These are phyloP conservation scores for Drosophila suzukii DNA, from an alignment of 1,140 invertebrate species.

Conservation along the genomic window DNA sequence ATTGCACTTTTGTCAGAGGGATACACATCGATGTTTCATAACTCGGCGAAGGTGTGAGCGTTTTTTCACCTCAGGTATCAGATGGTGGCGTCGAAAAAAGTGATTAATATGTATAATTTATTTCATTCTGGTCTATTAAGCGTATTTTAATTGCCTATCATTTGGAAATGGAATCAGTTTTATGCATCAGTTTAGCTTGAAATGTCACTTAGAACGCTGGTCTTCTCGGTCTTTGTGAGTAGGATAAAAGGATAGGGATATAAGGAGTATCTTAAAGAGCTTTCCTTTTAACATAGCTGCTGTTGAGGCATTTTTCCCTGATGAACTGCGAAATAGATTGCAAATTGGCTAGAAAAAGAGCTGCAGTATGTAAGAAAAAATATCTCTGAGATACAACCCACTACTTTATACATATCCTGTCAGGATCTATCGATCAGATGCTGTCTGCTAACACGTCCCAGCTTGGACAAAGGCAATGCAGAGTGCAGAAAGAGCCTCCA, in stretches of 20 bases:
- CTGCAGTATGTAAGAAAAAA: conserved; percentile 50
- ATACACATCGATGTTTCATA: conserved; percentile 8
- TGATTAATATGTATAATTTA: conserved; percentile 40
- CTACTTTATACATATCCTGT: not conserved
- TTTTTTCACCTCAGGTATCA: conserved; percentile 32
- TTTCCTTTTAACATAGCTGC: conserved; percentile 9
- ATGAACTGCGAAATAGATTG: conserved; percentile 35
- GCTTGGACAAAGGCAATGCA: conserved; percentile 42
- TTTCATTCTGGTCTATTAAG: conserved; percentile 40
- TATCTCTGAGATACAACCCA: not conserved
- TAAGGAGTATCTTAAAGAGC: not conserved
- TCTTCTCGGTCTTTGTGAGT: conserved; percentile 4
- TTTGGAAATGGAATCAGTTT: not conserved
- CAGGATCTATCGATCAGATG: conserved; percentile 55
- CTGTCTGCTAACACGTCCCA: conserved; percentile 56
- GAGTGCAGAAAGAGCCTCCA: conserved; percentile 44
- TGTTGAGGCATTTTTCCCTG: not conserved
- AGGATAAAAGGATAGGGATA: no score
- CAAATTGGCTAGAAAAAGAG: conserved; percentile 25
- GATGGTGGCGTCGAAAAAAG: conserved; percentile 16
- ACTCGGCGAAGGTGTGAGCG: not conserved
- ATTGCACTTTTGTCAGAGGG: conserved; percentile 36
- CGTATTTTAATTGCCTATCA: conserved; percentile 42
- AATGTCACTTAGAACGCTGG: conserved; percentile 12
- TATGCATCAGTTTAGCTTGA: not conserved